phyloP scores from a whole-genome alignment of 2,888 invertebrate genomes.

The Hirudinaria manillensis region DNA sequence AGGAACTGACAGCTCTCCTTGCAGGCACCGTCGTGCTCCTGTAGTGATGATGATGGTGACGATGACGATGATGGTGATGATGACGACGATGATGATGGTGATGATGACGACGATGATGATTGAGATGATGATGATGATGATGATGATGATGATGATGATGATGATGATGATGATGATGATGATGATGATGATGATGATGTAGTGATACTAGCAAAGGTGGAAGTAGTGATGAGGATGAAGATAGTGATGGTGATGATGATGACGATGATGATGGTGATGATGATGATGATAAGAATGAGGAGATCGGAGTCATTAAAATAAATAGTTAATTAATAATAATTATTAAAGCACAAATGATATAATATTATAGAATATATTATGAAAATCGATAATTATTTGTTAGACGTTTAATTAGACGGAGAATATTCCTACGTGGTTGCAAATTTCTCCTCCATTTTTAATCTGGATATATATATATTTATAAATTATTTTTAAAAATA shows the following conservation, averaged over 20 bases:
- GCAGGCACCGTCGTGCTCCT: constrained; percentile 41
- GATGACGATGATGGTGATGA: neutral
- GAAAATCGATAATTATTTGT: too few relatives aligned
- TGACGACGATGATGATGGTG: constrained; percentile 11
- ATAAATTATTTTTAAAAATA: too few relatives aligned
- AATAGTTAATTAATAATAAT: too few relatives aligned
- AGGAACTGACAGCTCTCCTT: constrained; percentile 50
- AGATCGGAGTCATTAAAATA: neutral
- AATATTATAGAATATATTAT: too few relatives aligned
- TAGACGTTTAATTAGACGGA: too few relatives aligned
- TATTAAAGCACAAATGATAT: too few relatives aligned
- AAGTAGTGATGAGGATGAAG: neutral
- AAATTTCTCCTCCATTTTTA: too few relatives aligned
- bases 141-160: constrained; percentile 31
- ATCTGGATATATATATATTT: too few relatives aligned
- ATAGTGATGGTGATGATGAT: constrained; percentile 6
- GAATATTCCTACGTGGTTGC: too few relatives aligned
- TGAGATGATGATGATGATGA: constrained; percentile 30
- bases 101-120: constrained; percentile 25
- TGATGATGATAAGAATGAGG: neutral
- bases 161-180: constrained; percentile 24
- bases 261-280: neutral
- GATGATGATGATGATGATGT: neutral
- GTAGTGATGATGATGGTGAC: too few relatives aligned
- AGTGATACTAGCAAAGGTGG: neutral